Percentiles rank a stretch among this genome's conserved stretches.
Evolutionary conservation across 2,113 vertebrate species (phyloP).

Genomic region (Pseudorasbora parva): DNA sequence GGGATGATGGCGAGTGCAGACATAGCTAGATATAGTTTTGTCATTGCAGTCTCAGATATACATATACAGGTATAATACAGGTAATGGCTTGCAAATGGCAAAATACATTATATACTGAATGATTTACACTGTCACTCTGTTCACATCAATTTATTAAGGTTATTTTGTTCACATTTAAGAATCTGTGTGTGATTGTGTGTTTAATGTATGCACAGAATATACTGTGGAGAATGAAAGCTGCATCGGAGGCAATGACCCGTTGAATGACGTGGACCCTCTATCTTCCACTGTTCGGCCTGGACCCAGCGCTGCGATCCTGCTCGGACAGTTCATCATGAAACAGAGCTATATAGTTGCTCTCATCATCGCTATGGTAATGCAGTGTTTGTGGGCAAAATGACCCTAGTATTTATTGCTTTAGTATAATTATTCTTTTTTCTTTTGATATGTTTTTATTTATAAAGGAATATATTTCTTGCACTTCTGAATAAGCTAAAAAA

Average conservation of each 20-base stretch:
- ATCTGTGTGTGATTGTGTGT: slow-evolving; percentile 21
- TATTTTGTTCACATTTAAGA: neutral
- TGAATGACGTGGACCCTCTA: slow-evolving; percentile 50
- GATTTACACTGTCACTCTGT: neutral
- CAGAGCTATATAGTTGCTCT: slow-evolving; percentile 82
- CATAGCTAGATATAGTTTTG: neutral
- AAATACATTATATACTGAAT: neutral
- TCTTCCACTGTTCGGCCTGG: slow-evolving; percentile 40
- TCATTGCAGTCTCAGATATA: neutral
- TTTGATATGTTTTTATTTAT: too few species aligned
- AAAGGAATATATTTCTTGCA: too few species aligned
- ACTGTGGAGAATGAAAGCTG: slow-evolving; percentile 43
- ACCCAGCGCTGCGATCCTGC: slow-evolving; percentile 66
- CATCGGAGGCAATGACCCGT: neutral
- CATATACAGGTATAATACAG: neutral
- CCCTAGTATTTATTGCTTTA: neutral
- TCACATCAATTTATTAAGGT: neutral
- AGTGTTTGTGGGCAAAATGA: neutral
- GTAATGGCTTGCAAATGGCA: neutral
- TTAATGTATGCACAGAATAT: neutral
- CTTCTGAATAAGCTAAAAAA: too few species aligned
- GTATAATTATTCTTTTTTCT: too few species aligned
- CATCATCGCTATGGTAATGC: slow-evolving; percentile 82
- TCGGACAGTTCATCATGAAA: slow-evolving; percentile 77
- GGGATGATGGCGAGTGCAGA: neutral